These are phyloP conservation scores for Chiroxiphia lanceolata DNA, from an alignment of 2,797 vertebrate genomes.

Conservation along the genomic window DNA sequence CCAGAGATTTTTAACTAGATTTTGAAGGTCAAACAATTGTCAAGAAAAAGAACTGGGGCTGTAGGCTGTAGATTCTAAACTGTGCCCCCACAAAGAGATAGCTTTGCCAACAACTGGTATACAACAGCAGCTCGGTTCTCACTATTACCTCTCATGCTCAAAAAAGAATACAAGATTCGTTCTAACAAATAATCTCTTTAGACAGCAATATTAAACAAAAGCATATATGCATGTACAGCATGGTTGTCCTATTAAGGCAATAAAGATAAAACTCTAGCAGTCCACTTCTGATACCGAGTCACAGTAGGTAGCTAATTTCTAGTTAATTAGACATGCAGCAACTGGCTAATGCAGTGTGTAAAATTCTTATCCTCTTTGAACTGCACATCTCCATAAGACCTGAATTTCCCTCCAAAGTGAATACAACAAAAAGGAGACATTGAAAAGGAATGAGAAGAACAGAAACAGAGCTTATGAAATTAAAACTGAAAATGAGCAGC, in stretches of 20 bases:
- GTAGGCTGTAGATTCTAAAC: not conserved
- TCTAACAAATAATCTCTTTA: not conserved
- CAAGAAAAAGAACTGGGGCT: not conserved
- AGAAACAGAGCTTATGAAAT: not conserved
- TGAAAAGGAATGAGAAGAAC: not conserved
- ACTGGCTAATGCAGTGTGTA: not conserved
- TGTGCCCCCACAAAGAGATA: not conserved
- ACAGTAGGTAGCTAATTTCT: not conserved
- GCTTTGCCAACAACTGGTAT: not conserved
- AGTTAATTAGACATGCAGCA: not conserved
- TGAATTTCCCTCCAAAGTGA: not conserved
- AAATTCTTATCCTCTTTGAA: not conserved
- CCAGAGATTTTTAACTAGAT: not conserved
- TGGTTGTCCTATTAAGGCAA: not conserved
- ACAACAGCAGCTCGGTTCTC: not conserved
- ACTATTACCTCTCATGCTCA: not conserved
- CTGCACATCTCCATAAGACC: not conserved
- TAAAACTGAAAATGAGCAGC: not conserved
- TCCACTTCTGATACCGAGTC: not conserved
- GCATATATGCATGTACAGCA: not conserved
- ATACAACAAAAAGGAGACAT: not conserved
- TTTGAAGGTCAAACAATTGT: not conserved
- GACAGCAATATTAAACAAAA: not conserved
- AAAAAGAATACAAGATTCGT: not conserved
- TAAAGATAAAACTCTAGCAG: not conserved